phyloP scores from a whole-genome alignment of 2,888 invertebrate genomes.

The Agriopis marginaria region DNA sequence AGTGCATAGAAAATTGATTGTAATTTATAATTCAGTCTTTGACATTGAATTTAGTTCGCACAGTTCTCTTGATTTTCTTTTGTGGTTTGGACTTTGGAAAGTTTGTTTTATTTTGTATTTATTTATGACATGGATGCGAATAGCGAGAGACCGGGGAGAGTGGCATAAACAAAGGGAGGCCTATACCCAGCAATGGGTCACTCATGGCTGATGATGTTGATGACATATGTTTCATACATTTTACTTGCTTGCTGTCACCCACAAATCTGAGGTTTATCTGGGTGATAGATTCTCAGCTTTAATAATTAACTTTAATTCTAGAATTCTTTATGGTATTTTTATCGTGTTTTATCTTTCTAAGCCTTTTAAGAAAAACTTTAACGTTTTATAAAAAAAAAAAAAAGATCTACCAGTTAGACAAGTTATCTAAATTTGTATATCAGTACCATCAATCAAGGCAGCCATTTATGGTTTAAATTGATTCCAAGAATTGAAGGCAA shows the following conservation, averaged over 20 bases:
- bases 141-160: too few relatives aligned
- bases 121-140: too few relatives aligned
- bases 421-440: constrained; percentile 24
- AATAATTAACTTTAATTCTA: too few relatives aligned
- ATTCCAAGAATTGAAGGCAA: constrained; percentile 30
- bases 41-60: constrained; percentile 10
- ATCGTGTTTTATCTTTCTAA: not conserved
- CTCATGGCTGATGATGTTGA: too few relatives aligned
- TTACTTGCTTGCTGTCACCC: too few relatives aligned
- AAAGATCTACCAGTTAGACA: constrained; percentile 1
- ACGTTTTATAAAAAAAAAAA: constrained; percentile 8
- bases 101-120: too few relatives aligned
- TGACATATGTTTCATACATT: too few relatives aligned
- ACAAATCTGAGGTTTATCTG: too few relatives aligned
- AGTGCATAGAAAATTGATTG: constrained; percentile 15
- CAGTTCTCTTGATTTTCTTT: constrained; percentile 1
- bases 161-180: too few relatives aligned
- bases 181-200: too few relatives aligned
- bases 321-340: not conserved
- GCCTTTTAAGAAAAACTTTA: constrained; percentile 2
- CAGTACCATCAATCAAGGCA: constrained; percentile 21
- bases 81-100: not conserved
- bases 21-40: constrained; percentile 16
- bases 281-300: too few relatives aligned
- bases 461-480: constrained; percentile 27